Evolutionary conservation across 2,113 vertebrate genomes (phyloP).

Genomic region (Epinephelus moara): DNA sequence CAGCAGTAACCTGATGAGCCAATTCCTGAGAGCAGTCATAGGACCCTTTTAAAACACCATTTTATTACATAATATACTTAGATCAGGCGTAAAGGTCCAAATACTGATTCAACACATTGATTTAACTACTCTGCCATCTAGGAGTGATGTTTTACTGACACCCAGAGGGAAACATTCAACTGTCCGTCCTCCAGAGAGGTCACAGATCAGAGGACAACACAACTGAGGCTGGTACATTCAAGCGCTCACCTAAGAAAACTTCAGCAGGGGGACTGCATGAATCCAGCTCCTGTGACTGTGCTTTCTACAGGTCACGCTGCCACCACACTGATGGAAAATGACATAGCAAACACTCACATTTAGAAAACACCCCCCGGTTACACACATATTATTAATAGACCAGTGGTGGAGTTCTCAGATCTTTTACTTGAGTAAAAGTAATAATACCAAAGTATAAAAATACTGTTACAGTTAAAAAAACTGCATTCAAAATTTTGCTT

Average conservation of each 20-base stretch:
- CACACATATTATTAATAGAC: slow-evolving; percentile 37
- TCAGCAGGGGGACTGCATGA: neutral
- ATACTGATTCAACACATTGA: neutral
- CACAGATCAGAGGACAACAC: slow-evolving; percentile 4
- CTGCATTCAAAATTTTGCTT: too few relatives aligned
- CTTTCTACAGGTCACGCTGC: neutral
- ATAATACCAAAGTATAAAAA: too few relatives aligned
- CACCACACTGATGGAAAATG: neutral
- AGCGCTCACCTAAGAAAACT: neutral
- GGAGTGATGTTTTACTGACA: neutral
- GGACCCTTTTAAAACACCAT: neutral
- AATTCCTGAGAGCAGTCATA: neutral
- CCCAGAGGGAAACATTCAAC: neutral
- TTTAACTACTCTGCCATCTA: neutral
- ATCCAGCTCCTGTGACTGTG: neutral
- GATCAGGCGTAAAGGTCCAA: neutral
- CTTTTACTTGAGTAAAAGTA: too few relatives aligned
- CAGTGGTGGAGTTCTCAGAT: too few relatives aligned
- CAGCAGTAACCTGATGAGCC: neutral
- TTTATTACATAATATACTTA: neutral
- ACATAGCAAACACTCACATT: slow-evolving; percentile 5
- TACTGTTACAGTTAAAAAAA: too few relatives aligned
- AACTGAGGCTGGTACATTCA: too few relatives aligned
- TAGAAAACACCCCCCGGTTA: slow-evolving; percentile 10
- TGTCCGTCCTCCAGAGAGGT: neutral